These are phyloP conservation scores for Drosophila barbarae DNA, from an alignment of 2,888 invertebrate species.

Conservation along the genomic window DNA sequence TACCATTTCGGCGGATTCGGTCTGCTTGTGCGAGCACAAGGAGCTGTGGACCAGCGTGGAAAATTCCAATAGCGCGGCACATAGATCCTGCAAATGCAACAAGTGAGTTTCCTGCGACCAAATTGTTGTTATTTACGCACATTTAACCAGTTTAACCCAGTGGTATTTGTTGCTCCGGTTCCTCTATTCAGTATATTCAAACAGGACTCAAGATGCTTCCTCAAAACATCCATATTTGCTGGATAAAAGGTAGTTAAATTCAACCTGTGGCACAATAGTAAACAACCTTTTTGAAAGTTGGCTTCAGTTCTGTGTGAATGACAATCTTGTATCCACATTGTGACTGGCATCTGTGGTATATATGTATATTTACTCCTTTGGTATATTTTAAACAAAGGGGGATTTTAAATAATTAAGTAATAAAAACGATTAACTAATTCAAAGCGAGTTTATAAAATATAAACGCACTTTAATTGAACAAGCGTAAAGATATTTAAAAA, in stretches of 20 bases:
- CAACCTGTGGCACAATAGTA: constrained; percentile 9
- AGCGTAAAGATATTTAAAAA: not conserved
- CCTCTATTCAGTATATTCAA: constrained; percentile 30
- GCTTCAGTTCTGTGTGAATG: constrained; percentile 23
- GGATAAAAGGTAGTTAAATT: not conserved
- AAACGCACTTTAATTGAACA: not conserved
- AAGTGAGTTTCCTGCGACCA: constrained; percentile 1
- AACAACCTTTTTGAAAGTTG: constrained; percentile 29
- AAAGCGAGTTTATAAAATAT: not conserved
- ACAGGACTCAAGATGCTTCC: constrained; percentile 45
- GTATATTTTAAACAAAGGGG: not conserved
- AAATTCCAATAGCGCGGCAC: constrained; percentile 71
- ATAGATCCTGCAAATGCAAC: constrained; percentile 66
- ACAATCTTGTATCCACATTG: too few relatives aligned
- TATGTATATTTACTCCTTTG: too few relatives aligned
- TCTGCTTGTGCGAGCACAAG: constrained; percentile 40
- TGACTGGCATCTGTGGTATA: too few relatives aligned
- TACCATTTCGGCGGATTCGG: constrained; percentile 59
- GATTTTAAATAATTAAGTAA: not conserved
- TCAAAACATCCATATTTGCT: constrained; percentile 44
- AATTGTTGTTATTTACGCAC: constrained; percentile 30
- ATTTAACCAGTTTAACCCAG: constrained; percentile 72
- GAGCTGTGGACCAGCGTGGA: constrained; percentile 67
- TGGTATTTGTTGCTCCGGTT: constrained; percentile 13
- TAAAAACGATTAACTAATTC: too few relatives aligned